phyloP scores from a whole-genome alignment of 2,797 vertebrate genomes.

The Spinus pinus region DNA sequence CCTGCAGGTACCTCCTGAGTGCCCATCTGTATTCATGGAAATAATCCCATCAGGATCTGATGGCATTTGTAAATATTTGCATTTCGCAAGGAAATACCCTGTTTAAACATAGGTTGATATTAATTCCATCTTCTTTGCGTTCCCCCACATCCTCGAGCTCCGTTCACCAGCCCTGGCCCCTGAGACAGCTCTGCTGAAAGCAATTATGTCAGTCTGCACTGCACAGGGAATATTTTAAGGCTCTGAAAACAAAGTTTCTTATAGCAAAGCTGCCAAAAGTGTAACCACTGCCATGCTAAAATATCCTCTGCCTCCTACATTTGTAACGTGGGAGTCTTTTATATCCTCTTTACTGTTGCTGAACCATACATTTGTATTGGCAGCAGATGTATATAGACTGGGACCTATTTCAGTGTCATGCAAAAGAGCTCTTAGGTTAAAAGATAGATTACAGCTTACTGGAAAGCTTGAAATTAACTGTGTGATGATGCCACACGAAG shows the following conservation, averaged over 20 bases:
- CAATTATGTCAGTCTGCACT: slow-evolving; percentile 35
- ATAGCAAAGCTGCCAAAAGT: slow-evolving; percentile 60
- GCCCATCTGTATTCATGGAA: not conserved
- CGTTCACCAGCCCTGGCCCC: not conserved
- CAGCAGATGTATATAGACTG: slow-evolving; percentile 45
- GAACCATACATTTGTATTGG: slow-evolving; percentile 64
- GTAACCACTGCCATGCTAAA: slow-evolving; percentile 63
- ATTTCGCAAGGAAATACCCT: slow-evolving; percentile 5
- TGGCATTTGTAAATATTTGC: not conserved
- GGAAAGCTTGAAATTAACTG: slow-evolving; percentile 57
- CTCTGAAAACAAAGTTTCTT: slow-evolving; percentile 65
- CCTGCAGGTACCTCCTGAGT: not conserved
- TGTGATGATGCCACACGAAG: not conserved
- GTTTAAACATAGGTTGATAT: not conserved
- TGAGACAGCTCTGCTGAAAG: slow-evolving; percentile 26
- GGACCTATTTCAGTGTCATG: slow-evolving; percentile 59
- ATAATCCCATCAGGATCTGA: not conserved
- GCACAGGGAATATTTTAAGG: slow-evolving; percentile 60
- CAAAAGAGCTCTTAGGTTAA: slow-evolving; percentile 55
- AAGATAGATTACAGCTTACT: slow-evolving; percentile 54
- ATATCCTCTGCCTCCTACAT: slow-evolving; percentile 69
- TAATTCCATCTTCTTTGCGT: not conserved
- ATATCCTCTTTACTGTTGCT: slow-evolving; percentile 60
- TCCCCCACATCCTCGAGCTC: not conserved
- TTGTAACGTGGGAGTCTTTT: slow-evolving; percentile 64